phyloP scores from a whole-genome alignment of 2,113 vertebrate species.

The Plecturocebus donacophilus region DNA sequence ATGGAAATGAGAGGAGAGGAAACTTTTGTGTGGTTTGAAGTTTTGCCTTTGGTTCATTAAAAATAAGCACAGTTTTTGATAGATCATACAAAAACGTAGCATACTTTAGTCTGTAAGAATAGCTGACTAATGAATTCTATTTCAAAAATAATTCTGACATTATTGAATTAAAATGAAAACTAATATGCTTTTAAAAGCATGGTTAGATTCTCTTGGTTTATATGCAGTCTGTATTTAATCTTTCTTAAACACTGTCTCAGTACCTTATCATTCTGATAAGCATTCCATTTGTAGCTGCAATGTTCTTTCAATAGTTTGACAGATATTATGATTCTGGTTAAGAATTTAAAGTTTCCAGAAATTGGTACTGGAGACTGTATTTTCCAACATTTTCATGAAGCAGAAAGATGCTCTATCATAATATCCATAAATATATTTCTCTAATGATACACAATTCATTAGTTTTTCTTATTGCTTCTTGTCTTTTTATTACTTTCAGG shows the following conservation, averaged over 20 bases:
- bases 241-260: neutral
- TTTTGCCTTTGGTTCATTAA: conserved; percentile 14
- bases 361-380: neutral
- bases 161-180: conserved; percentile 48
- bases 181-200: neutral
- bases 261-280: neutral
- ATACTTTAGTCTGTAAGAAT: neutral
- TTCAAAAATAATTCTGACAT: conserved; percentile 36
- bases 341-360: conserved; percentile 26
- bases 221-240: neutral
- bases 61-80: neutral
- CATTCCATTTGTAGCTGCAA: neutral
- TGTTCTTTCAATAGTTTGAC: neutral
- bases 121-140: conserved; percentile 3
- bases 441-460: neutral
- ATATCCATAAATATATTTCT: neutral
- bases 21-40: neutral
- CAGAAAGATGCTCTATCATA: neutral
- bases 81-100: neutral
- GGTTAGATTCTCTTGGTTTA: neutral
- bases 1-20: conserved; percentile 22
- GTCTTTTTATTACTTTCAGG: neutral
- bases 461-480: neutral
- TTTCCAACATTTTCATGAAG: neutral
- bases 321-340: conserved; percentile 6